Conservation (phyloP, 1,140 invertebrate species). For the Sesamia nonagrioides region DNA sequence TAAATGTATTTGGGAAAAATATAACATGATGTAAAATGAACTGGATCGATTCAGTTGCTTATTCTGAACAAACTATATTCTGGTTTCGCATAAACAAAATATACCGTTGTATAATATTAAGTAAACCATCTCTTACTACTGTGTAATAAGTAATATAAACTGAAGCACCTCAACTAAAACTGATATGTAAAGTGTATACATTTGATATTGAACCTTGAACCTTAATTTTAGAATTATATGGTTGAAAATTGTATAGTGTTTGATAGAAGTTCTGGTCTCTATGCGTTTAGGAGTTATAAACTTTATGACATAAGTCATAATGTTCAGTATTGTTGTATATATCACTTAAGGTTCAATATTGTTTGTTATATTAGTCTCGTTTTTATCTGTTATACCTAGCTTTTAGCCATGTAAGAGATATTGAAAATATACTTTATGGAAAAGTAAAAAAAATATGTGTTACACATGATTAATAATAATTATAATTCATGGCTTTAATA, state of each 20-base stretch:
- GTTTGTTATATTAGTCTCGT: not conserved
- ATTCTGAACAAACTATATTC: no score
- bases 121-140: not conserved
- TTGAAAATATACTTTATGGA: no score
- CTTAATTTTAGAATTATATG: not conserved
- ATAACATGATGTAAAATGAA: no score
- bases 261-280: not conserved
- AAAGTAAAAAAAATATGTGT: no score
- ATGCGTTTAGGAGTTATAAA: not conserved
- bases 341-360: conserved; percentile 29
- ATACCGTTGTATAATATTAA: no score
- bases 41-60: no score
- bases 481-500: no score
- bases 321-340: conserved; percentile 14
- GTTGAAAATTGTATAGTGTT: conserved; percentile 4
- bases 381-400: no score
- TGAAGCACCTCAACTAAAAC: not conserved
- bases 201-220: conserved; percentile 25
- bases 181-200: not conserved
- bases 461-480: no score
- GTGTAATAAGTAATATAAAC: conserved; percentile 14
- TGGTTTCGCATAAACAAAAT: no score
- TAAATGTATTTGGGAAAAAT: no score
- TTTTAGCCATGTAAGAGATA: no score
- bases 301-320: not conserved